Evolutionary conservation across 2,113 vertebrate genomes (phyloP), one percentile per base, ranked within the genome.

Genomic region (Platanista minor): DNA sequence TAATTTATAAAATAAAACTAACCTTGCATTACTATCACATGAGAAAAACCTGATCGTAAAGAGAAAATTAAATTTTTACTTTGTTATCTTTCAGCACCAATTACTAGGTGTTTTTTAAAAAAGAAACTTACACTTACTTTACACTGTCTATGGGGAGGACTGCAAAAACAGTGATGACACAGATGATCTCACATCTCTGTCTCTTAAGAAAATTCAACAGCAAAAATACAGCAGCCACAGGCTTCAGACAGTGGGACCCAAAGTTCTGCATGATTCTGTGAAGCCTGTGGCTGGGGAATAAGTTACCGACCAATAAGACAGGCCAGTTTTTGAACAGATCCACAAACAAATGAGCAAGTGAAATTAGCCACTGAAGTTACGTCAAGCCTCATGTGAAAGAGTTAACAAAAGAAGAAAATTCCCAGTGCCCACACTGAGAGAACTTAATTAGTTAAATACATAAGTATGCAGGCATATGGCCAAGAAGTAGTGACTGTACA

Each of bases 221-320:
- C 43, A 27, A 41, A 11, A 61, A 12, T 5, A 20, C 6, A 12
- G 36, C 20, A 6, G 33, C 43, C 43, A 2, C 6, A n/a, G 21
- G 46, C 18, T 7, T 12, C 9, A 14, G 2, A 10, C 1, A 6
- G 7, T 1, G 2, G 62, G 0, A 5, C 8, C 10, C 27, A 1
- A 10, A 36, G 29, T 1, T 15, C 27, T 59, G 49, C 21, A 2
- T 14, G 8, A 3, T 5, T 0, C 18, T 0, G 13, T 5, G 17
- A 33, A n/a, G 15, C 17, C 36, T 31, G 1, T 25, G 43, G 49
- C 8, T 13, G 49, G n/a, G 46, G 2, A 18, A 5, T 1, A 0
- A 78, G 27, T 1, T 9, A 2, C 0, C 9, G 71, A 8, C 43
- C 61, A 2, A 0, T 2, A 21, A 57, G 43, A 12, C 62, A 78